Evolutionary conservation across 2,888 invertebrate genomes (phyloP), one percentile per base, ranked within the genome.

Genomic region (Parascotia fuliginaria): DNA sequence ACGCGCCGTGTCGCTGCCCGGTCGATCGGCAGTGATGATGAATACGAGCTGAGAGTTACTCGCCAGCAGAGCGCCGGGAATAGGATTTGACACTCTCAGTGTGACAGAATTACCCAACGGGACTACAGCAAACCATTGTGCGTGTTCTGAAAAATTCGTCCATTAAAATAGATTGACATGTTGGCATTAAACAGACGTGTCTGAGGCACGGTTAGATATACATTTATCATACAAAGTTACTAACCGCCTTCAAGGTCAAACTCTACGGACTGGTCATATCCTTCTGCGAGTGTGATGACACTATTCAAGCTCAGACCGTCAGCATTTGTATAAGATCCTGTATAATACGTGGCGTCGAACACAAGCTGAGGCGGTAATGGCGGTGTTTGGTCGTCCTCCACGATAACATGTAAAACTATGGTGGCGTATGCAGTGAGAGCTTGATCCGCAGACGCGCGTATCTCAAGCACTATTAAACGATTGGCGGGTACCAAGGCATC

Each of bases 181-280:
- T 69, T 39, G 2, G 14, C 13, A 14, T 13, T 5, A 31, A 4
- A 3, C 29, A 3, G 3, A 11, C n/a, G 1, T 12, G 12, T 2
- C 29, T 11, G 12, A 31, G 12, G 2, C 4, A 2, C 5, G 11
- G 12, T 3, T 12, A 4, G n/a, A 9, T 0, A 11, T 19, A 75
- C n/a, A n/a, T n/a, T n/a, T 6, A 3, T n/a, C 2, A 6, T 12
- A 1, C 2, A 42, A 12, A n/a, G 19, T 2, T 16, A 45, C 53
- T 38, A 5, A 78, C 80, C 76, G 64, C 77, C 79, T 42, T 65
- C 64, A 0, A 81, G 58, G 3, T n/a, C 31, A 38, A 77, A 79
- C 13, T 39, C 27, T 0, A 79, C 71, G 9, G 32, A 50, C 0
- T 54, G 49, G 16, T 75, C 70, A 39, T 65, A 74, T 9, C 76